Base-by-base conservation (phyloP, 1,140 invertebrate genomes). In the Anastatus disparis region DNA sequence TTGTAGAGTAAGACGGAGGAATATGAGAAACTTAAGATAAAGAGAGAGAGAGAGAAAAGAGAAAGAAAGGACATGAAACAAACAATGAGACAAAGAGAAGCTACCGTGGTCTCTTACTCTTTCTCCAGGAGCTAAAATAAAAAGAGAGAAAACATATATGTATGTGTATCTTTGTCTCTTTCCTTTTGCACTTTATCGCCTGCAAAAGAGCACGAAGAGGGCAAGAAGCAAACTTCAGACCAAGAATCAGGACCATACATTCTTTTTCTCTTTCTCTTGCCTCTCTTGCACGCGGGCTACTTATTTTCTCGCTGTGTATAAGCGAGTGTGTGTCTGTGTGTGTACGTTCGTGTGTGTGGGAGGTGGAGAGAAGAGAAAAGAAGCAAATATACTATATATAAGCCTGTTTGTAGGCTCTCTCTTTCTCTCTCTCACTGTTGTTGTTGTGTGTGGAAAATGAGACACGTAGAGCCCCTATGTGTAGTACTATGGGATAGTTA, bases 361-460 rank as follows among this genome's bases (percentile, higher is more conserved):
- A 3, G 24, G 4, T 0, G 3, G 29, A 29, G 55, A 13, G 55
- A 26, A 42, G 27, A 17, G 15, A 27, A 52, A 8, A 26, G 29
- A 26, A 26, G 52, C 48, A 22, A 52, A 13, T 52, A 26, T n/a
- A n/a, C 15, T 22, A 35, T n/a, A n/a, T n/a, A n/a, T n/a, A n/a
- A n/a, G n/a, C n/a, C n/a, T n/a, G n/a, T n/a, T 35, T 59, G 56
- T 20, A 6, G 53, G 29, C 24, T 22, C 50, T 10, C 3, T n/a
- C 15, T 10, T n/a, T 15, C 12, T n/a, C 15, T 10, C 42, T 15
- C 12, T n/a, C 10, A 20, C 44, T 44, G 42, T 15, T 44, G 42
- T 15, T 55, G 58, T 17, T 35, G 53, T 70, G 68, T 70, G 68
- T 70, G 59, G 58, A 70, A 75, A 75, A 75, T 73, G 74, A 75